Evolutionary conservation across 2,888 invertebrate genomes (phyloP).

Genomic region (Operophtera brumata): DNA sequence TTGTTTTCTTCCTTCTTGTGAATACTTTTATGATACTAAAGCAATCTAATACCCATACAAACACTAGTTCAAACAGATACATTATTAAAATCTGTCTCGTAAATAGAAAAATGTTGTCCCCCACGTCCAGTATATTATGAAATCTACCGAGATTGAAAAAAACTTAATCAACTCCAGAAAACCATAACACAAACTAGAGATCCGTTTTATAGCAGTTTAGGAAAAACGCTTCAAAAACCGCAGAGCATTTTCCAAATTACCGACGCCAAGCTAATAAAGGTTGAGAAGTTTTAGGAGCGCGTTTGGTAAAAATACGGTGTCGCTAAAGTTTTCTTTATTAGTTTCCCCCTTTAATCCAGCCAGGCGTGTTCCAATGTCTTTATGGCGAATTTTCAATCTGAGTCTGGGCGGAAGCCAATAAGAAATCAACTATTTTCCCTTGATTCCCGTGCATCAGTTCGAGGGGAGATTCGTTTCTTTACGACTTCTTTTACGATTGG

Average conservation of each 20-base stretch:
- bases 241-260: constrained; percentile 64
- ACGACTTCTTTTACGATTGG: constrained; percentile 80
- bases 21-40: constrained; percentile 53
- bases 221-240: constrained; percentile 51
- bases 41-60: constrained; percentile 46
- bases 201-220: constrained; percentile 52
- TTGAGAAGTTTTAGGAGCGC: constrained; percentile 71
- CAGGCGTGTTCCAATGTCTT: constrained; percentile 80
- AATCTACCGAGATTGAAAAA: constrained; percentile 51
- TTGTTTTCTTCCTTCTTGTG: constrained; percentile 47
- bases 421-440: constrained; percentile 79
- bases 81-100: constrained; percentile 42
- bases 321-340: constrained; percentile 81
- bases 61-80: constrained; percentile 34
- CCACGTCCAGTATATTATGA: constrained; percentile 29
- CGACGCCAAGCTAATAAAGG: constrained; percentile 70
- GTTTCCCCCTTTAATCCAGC: constrained; percentile 78
- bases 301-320: constrained; percentile 79
- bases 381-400: constrained; percentile 80
- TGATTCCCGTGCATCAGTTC: constrained; percentile 75
- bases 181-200: constrained; percentile 49
- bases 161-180: constrained; percentile 55
- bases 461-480: constrained; percentile 75
- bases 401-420: constrained; percentile 78
- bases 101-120: constrained; percentile 29